Percentiles rank a stretch among this genome's conserved stretches.
These are phyloP conservation scores for Oxycera nigricornis DNA, from an alignment of 2,888 invertebrate species.

Conservation along the genomic window DNA sequence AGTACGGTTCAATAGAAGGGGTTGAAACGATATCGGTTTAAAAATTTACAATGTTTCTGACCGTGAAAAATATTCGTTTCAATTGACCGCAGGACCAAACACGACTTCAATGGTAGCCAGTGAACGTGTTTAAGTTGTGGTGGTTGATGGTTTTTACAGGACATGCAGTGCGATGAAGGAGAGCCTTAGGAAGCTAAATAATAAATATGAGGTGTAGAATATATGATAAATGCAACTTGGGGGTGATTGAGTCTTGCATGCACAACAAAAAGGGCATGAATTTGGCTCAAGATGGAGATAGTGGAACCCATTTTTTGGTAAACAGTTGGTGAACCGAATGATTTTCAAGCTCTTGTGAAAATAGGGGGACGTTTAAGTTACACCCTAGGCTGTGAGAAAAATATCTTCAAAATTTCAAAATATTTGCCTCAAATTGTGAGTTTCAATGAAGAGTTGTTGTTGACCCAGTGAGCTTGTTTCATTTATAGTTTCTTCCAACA, in stretches of 20 bases:
- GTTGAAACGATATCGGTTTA: slow-evolving; percentile 5
- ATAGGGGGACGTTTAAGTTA: too few relatives aligned
- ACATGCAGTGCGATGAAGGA: background rate
- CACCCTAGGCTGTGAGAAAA: too few relatives aligned
- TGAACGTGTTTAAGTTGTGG: background rate
- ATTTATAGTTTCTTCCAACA: too few relatives aligned
- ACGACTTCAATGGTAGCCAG: background rate
- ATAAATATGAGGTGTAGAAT: background rate
- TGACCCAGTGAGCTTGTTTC: too few relatives aligned
- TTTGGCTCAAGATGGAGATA: background rate
- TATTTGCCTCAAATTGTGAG: too few relatives aligned
- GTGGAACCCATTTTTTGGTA: too few relatives aligned
- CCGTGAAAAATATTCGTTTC: slow-evolving; percentile 12
- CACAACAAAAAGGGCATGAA: background rate
- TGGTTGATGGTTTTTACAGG: background rate
- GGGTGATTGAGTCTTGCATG: slow-evolving; percentile 7
- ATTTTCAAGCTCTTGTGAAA: too few relatives aligned
- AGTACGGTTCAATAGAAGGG: slow-evolving; percentile 33
- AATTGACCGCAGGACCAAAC: background rate
- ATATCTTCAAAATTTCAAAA: too few relatives aligned
- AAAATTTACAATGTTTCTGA: slow-evolving; percentile 24
- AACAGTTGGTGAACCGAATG: too few relatives aligned
- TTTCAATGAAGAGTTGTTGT: too few relatives aligned
- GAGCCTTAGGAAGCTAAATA: background rate
- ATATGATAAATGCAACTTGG: slow-evolving; percentile 21